Conservation (phyloP, 2,113 vertebrate genomes). For the Eolophus roseicapilla region DNA sequence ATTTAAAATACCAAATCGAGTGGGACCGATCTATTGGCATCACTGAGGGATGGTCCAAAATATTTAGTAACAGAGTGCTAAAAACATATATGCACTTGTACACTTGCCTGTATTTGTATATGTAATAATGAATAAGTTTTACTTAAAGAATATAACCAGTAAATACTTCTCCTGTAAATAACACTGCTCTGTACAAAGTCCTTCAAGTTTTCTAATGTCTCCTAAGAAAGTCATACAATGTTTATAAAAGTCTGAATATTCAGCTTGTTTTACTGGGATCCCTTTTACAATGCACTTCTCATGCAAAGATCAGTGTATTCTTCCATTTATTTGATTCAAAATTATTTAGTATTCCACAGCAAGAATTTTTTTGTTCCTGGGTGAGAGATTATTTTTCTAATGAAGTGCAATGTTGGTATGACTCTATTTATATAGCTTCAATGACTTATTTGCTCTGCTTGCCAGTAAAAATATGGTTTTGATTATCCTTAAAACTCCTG, state of each 20-base stretch:
- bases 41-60: not conserved
- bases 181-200: not conserved
- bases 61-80: not conserved
- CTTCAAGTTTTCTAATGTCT: not conserved
- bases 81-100: not conserved
- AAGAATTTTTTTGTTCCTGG: not conserved
- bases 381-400: constrained; percentile 41
- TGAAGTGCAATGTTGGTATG: constrained; percentile 20
- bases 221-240: not conserved
- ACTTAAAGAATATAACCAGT: not conserved
- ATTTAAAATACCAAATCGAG: not conserved
- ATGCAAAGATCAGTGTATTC: not conserved
- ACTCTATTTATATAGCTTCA: constrained; percentile 55
- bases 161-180: not conserved
- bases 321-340: not conserved
- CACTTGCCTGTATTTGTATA: not conserved
- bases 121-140: not conserved
- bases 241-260: not conserved
- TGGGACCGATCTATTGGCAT: not conserved
- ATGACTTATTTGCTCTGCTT: constrained; percentile 58
- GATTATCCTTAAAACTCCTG: constrained; percentile 70
- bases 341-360: not conserved
- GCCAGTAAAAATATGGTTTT: constrained; percentile 68
- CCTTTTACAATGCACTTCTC: not conserved
- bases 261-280: not conserved